Evolutionary conservation across 2,797 vertebrate genomes (phyloP).

Genomic region (Catamblyrhynchus diadema): DNA sequence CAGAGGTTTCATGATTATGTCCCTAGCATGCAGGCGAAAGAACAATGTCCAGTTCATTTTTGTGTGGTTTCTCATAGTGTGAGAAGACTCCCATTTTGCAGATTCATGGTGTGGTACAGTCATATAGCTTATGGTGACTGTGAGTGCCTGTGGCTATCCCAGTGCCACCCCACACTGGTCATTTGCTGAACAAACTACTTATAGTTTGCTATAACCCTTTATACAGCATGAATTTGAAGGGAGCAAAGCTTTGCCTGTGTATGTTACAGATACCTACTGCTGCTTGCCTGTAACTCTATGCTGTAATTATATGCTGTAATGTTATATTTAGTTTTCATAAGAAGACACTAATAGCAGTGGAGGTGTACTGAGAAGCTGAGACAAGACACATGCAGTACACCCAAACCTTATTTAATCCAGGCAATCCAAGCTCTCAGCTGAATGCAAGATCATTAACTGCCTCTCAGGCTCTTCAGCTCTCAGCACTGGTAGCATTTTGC

Average conservation of each 20-base stretch:
- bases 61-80: not conserved
- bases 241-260: not conserved
- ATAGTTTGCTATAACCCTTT: not conserved
- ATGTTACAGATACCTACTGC: not conserved
- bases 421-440: not conserved
- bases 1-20: not conserved
- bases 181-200: not conserved
- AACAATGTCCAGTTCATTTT: not conserved
- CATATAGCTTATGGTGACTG: not conserved
- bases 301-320: not conserved
- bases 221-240: not conserved
- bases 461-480: not conserved
- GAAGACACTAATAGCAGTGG: constrained; percentile 47
- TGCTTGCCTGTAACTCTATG: constrained; percentile 16
- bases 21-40: not conserved
- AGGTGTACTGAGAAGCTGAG: constrained; percentile 45
- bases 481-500: not conserved
- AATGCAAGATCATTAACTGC: not conserved
- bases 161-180: not conserved
- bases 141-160: not conserved
- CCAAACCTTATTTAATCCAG: constrained; percentile 27
- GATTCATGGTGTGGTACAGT: not conserved
- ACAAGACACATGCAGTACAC: constrained; percentile 4
- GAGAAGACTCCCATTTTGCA: not conserved
- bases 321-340: constrained; percentile 42